Base-by-base conservation (phyloP, 2,888 invertebrate species). In the Celastrina argiolus region DNA sequence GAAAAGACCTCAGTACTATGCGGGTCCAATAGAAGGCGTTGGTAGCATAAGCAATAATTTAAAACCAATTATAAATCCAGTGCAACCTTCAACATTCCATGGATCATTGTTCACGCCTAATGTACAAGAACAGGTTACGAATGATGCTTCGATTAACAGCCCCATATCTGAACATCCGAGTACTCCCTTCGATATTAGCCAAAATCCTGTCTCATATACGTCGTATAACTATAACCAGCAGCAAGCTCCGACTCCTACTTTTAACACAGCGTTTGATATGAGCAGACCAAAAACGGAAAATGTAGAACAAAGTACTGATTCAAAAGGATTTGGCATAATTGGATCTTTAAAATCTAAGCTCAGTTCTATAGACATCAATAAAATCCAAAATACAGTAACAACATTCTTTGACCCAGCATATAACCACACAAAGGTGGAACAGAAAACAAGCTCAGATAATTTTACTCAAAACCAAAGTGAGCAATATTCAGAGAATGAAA, bases 291-390 rank as follows among this genome's bases (percentile, higher is more conserved):
- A 80, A 0, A 81, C 81, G 12, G 84, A 87, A 14, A 70, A 22
- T 14, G 84, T 77, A 69, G 82, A 84, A 69, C 70, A 76, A 45
- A 74, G 78, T 0, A 79, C 80, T 64, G 87, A 87, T 71, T 67
- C 79, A 0, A 82, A 75, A 78, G 81, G 84, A 4, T 87, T 88
- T 67, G 90, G 88, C 56, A 81, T 91, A 14, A 86, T 91, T 64
- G 90, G 90, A 26, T 89, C 90, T 8, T 76, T 91, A n/a, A 91
- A 90, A 77, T 89, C 90, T 39, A 91, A 90, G 71, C 78, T 91
- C 0, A 83, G 84, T 69, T 81, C 85, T 7, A 76, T 92, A 61
- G 89, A 89, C 75, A 88, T 91, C 12, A 88, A 88, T 76, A 91
- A 88, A 74, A 83, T 91, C 56, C 91, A 91, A 75, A 87, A 80